Base-by-base conservation (phyloP, 2,888 invertebrate genomes). In the Biston stratarius region DNA sequence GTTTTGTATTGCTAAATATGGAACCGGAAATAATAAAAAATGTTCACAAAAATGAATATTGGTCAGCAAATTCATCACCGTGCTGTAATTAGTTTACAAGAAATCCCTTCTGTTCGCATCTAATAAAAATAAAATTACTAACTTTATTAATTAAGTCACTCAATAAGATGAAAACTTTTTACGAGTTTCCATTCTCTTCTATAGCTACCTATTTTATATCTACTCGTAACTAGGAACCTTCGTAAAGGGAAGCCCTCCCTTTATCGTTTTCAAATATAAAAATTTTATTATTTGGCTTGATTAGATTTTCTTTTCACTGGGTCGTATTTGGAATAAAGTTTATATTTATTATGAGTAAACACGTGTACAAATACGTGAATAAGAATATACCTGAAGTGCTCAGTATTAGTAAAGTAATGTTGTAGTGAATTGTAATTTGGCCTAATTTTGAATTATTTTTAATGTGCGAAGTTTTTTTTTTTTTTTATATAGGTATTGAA, bases 141-240 rank as follows among this genome's bases (percentile, higher is more conserved):
- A 64, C 60, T 68, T 64, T 64, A 64, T 68, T 68, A 64, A 63
- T 64, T 68, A 60, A 59, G 40, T 42, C 56, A 62, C 24, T 67
- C 58, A 59, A 62, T 67, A 51, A 64, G 60, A 64, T 51, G 67
- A 51, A 68, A 67, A 68, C 63, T 68, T 68, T 68, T 68, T 68
- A 63, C 51, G 63, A 63, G 60, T 56, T 67, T 56, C 51, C 51
- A 49, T 48, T 55, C 49, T 60, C 40, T 34, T 34, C 48, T 36
- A 49, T 53, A 55, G 24, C 51, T 48, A 6, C 48, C 33, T 48
- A 33, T 12, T 52, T 14, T n/a, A 40, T 51, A 40, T 40, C 45
- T 45, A 40, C 66, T 61, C 49, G 47, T 66, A 47, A 61, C 61
- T 52, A 66, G 47, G 48, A 48, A 57, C 58, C 55, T 59, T 52